Evolutionary conservation across 2,113 vertebrate genomes (phyloP), one percentile per base, ranked within the genome.

Genomic region (Hippolais icterina): DNA sequence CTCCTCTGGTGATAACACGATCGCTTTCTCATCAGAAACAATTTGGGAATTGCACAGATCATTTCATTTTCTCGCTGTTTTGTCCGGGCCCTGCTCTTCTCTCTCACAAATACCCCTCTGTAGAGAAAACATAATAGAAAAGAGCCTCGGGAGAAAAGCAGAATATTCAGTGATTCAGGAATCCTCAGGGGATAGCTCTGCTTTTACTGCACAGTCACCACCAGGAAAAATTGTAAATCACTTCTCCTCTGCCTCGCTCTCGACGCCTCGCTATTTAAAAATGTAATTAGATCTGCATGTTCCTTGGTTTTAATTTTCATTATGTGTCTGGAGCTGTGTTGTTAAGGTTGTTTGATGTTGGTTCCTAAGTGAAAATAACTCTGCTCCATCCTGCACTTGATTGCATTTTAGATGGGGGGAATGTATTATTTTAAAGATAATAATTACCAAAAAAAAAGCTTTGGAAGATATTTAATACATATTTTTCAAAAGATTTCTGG

Each of bases 251-350:
- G 64, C 76, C 47, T 90, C 85, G 59, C 46, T 72, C 71, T 71
- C 46, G n/a, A 31, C 57, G 65, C 71, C 78, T 90, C 61, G 44
- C 77, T 89, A 56, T 85, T 95, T 65, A 42, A 85, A 96, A 94
- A 93, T 66, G 46, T 91, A 96, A 97, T 94, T 94, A 94, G 76
- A 96, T 71, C 85, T 90, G 85, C 42, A 41, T 69, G 82, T 82
- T 84, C 79, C 85, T 94, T 69, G 87, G 41, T 82, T 96, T 94
- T 92, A 78, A 95, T 95, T 96, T 86, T 84, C 96, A 92, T 95
- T 93, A 74, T 74, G 71, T 91, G 83, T 86, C 89, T 90, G 89
- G 61, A 69, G 31, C 57, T 63, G 64, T 33, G 85, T 64, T 90
- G 85, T 94, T 92, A 65, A 87, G 76, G 69, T 87, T 63, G 49